Evolutionary conservation across 2,888 invertebrate species (phyloP).

Genomic region (Eristalis tenax): DNA sequence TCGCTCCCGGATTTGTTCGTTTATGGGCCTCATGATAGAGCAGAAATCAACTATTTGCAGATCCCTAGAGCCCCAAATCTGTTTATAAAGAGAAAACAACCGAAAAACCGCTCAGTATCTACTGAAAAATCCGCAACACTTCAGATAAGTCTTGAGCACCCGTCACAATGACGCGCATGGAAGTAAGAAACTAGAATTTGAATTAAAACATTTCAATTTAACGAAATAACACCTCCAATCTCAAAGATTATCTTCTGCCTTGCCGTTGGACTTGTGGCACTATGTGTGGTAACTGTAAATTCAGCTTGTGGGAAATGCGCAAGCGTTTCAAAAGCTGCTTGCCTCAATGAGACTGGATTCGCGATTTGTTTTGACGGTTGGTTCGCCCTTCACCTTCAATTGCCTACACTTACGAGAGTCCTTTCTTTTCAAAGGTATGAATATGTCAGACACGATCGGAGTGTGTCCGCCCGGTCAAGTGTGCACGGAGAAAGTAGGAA

Average conservation of each 20-base stretch:
- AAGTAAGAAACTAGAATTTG: not conserved
- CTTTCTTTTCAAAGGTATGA: not conserved
- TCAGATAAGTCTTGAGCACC: not conserved
- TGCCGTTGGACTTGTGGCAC: not conserved
- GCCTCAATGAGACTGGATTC: conserved; percentile 13
- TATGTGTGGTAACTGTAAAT: not conserved
- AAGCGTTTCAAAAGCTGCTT: not conserved
- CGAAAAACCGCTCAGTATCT: not conserved
- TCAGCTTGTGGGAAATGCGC: not conserved
- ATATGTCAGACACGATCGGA: not conserved
- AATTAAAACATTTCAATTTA: not conserved
- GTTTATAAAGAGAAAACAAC: not conserved
- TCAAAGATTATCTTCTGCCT: not conserved
- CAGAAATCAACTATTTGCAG: not conserved
- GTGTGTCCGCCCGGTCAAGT: conserved; percentile 4
- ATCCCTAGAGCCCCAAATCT: not conserved
- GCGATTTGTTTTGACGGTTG: conserved; percentile 1
- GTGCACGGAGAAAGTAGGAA: not conserved
- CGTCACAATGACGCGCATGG: not conserved
- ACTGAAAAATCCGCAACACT: not conserved
- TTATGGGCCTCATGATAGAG: not conserved
- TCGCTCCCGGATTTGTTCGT: not conserved
- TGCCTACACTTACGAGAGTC: not conserved
- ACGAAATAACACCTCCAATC: not conserved
- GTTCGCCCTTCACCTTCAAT: not conserved